Evolutionary conservation across 2,797 vertebrate genomes (phyloP).

Genomic region (Furcifer pardalis): DNA sequence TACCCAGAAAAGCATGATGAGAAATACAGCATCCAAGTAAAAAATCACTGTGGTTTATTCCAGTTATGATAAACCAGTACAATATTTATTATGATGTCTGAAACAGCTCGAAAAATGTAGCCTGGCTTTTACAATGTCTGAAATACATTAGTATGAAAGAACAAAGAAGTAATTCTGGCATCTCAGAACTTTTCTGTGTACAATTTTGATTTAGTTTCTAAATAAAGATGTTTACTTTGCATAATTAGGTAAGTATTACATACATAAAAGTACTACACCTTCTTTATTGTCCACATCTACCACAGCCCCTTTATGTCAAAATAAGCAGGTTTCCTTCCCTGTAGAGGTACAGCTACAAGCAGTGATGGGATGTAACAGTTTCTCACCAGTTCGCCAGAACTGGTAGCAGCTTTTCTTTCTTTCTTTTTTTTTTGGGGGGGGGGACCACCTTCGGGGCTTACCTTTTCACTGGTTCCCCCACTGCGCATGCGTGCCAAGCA

Average conservation of each 20-base stretch:
- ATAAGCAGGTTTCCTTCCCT: constrained; percentile 32
- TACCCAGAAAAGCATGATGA: neutral
- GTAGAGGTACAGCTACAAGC: constrained; percentile 3
- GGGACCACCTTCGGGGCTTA: no score
- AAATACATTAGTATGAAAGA: neutral
- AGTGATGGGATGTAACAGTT: no score
- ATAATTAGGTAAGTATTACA: constrained; percentile 1
- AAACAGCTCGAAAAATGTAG: neutral
- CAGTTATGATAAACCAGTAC: neutral
- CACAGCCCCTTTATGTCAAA: constrained; percentile 29
- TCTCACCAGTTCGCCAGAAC: no score
- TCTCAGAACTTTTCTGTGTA: neutral
- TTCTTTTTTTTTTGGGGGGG: no score
- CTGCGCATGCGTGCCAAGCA: no score
- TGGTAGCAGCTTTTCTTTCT: no score
- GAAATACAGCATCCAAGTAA: neutral
- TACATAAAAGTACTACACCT: constrained; percentile 24
- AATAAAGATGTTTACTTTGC: neutral
- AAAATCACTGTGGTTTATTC: neutral
- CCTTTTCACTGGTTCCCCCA: no score
- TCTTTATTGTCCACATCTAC: constrained; percentile 15
- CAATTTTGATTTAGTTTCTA: neutral
- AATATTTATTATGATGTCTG: neutral
- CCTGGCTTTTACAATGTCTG: neutral
- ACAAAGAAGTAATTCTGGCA: neutral